Percentiles rank a stretch among this genome's conserved stretches.
phyloP scores from a whole-genome alignment of 2,888 invertebrate species.

The Branchinecta sandiegonensis region DNA sequence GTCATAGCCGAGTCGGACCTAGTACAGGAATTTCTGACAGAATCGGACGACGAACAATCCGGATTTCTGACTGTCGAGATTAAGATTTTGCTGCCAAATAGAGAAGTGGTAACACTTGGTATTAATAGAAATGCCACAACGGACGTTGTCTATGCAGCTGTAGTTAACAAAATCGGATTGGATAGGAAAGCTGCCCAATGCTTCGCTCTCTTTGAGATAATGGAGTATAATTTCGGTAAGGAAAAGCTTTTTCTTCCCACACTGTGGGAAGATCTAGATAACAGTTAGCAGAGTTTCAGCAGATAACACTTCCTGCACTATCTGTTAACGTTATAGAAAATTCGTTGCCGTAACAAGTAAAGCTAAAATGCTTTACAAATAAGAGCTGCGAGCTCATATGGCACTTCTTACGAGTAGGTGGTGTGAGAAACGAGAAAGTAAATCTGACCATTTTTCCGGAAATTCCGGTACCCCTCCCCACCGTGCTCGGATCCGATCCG shows the following conservation, averaged over 20 bases:
- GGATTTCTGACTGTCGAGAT: slow-evolving; percentile 43
- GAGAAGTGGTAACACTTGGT: slow-evolving; percentile 72
- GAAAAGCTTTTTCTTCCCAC: slow-evolving; percentile 21
- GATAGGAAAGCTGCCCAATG: slow-evolving; percentile 66
- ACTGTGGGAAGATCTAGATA: no score
- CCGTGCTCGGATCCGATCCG: no score
- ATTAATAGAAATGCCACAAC: slow-evolving; percentile 77
- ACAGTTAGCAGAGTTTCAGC: no score
- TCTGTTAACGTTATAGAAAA: no score
- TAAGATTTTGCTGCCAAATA: slow-evolving; percentile 71
- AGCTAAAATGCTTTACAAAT: no score
- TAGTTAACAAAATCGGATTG: slow-evolving; percentile 68
- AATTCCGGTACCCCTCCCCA: no score
- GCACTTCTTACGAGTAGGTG: no score
- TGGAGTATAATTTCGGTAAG: slow-evolving; percentile 90
- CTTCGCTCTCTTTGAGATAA: slow-evolving; percentile 92
- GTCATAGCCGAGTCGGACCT: slow-evolving; percentile 95
- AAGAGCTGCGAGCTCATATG: no score
- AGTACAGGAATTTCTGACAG: slow-evolving; percentile 92
- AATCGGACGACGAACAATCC: slow-evolving; percentile 60
- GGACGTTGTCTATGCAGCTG: slow-evolving; percentile 74
- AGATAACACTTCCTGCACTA: no score
- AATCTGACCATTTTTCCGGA: no score
- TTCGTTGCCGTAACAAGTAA: no score
- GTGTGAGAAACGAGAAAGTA: no score